These are phyloP conservation scores for Peribatodes rhomboidaria DNA, from an alignment of 2,888 invertebrate species.

Conservation along the genomic window DNA sequence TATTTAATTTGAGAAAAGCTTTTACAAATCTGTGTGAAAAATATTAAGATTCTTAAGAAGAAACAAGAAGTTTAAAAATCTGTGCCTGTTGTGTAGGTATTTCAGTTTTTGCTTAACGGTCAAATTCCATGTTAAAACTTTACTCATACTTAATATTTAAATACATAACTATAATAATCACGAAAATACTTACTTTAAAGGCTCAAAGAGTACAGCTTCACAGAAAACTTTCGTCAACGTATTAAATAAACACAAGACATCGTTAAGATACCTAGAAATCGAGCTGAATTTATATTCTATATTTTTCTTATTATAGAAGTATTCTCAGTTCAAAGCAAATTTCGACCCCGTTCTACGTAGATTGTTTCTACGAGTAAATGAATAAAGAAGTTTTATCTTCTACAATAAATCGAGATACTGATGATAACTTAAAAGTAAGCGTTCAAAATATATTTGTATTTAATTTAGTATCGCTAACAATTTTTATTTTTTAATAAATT, in stretches of 20 bases:
- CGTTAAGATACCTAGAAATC: slow-evolving; percentile 4
- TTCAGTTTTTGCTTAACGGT: too few relatives aligned
- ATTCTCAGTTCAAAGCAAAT: neutral
- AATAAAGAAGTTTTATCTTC: neutral
- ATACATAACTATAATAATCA: neutral
- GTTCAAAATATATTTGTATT: too few relatives aligned
- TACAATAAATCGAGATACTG: neutral
- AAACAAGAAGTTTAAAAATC: too few relatives aligned
- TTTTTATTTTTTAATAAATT: too few relatives aligned
- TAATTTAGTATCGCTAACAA: too few relatives aligned
- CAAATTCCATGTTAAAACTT: too few relatives aligned
- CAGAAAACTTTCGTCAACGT: neutral
- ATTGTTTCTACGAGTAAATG: neutral
- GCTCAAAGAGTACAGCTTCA: slow-evolving; percentile 4
- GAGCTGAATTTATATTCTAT: neutral
- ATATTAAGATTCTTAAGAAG: too few relatives aligned
- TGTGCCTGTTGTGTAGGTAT: too few relatives aligned
- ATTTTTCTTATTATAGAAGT: too few relatives aligned
- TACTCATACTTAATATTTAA: neutral
- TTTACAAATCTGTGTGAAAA: neutral
- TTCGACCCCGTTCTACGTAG: neutral
- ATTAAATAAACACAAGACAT: neutral
- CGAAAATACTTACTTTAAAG: neutral
- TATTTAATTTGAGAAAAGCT: neutral
- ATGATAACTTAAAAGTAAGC: neutral